Evolutionary conservation across 2,113 vertebrate genomes (phyloP).

Genomic region (Quiscalus mexicanus): DNA sequence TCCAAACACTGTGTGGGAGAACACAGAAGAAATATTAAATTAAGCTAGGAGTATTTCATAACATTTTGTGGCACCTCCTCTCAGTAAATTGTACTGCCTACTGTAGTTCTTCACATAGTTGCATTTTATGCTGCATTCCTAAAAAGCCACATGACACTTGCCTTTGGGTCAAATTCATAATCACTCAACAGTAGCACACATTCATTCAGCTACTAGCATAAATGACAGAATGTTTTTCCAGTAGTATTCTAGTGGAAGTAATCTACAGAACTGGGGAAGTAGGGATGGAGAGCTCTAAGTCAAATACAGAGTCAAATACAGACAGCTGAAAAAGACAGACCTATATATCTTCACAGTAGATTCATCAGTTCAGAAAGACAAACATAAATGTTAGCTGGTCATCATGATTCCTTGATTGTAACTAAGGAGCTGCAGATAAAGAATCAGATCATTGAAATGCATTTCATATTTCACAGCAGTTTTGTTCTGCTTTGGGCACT

Average conservation of each 20-base stretch:
- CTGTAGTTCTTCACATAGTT: not conserved
- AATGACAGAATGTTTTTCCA: not conserved
- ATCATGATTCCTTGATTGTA: not conserved
- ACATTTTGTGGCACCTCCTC: not conserved
- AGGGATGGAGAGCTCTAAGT: not conserved
- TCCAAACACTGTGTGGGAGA: slow-evolving; percentile 33
- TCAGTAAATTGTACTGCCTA: not conserved
- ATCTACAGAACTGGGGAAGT: not conserved
- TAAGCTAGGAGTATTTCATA: slow-evolving; percentile 26
- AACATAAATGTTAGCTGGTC: not conserved
- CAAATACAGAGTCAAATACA: not conserved
- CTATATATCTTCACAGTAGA: not conserved
- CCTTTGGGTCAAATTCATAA: slow-evolving; percentile 2
- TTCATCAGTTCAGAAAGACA: not conserved
- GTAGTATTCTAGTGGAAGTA: not conserved
- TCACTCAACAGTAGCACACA: not conserved
- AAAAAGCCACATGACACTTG: not conserved
- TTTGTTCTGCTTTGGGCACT: not conserved
- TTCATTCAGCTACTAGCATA: not conserved
- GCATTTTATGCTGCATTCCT: not conserved
- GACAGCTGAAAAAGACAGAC: not conserved
- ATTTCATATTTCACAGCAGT: not conserved
- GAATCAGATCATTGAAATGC: not conserved
- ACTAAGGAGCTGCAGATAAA: not conserved
- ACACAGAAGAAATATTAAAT: slow-evolving; percentile 22